These are phyloP conservation scores for Perca schrenkii DNA, from an alignment of 2,113 vertebrate genomes.

Conservation along the genomic window DNA sequence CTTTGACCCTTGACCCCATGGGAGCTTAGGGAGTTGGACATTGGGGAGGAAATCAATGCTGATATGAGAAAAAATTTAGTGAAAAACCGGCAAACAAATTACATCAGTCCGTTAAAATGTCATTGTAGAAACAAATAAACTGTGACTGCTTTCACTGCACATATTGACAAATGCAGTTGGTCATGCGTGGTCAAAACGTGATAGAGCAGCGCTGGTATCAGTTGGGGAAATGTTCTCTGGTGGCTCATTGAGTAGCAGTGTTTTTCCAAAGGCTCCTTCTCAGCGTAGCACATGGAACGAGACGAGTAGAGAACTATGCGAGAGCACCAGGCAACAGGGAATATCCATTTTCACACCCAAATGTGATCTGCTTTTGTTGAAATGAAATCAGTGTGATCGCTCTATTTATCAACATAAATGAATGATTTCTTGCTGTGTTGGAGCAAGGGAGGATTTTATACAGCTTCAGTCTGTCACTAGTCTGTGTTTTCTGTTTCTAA, in stretches of 20 bases:
- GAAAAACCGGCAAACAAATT: conserved; percentile 60
- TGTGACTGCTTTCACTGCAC: conserved; percentile 47
- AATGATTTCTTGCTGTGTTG: conserved; percentile 21
- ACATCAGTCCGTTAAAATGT: conserved; percentile 73
- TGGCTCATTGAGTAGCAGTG: conserved; percentile 34
- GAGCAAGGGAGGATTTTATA: background rate
- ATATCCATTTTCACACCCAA: conserved; percentile 51
- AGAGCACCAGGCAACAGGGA: conserved; percentile 23
- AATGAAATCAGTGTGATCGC: conserved; percentile 64
- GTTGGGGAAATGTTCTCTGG: conserved; percentile 41
- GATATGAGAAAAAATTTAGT: conserved; percentile 63
- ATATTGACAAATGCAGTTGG: conserved; percentile 53
- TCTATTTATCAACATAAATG: conserved; percentile 47
- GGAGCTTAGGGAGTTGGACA: conserved; percentile 9
- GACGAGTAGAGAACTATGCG: conserved; percentile 23
- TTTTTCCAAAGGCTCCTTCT: conserved; percentile 51
- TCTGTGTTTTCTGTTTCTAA: conserved; percentile 25
- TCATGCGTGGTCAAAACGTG: conserved; percentile 49
- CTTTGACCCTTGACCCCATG: conserved; percentile 58
- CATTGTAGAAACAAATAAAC: conserved; percentile 55
- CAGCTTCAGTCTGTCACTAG: conserved; percentile 24
- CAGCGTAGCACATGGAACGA: background rate
- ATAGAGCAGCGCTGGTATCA: conserved; percentile 41
- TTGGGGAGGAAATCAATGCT: conserved; percentile 58
- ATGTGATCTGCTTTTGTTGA: conserved; percentile 61